phyloP scores from a whole-genome alignment of 2,797 vertebrate species.

The Hemitrygon akajei region DNA sequence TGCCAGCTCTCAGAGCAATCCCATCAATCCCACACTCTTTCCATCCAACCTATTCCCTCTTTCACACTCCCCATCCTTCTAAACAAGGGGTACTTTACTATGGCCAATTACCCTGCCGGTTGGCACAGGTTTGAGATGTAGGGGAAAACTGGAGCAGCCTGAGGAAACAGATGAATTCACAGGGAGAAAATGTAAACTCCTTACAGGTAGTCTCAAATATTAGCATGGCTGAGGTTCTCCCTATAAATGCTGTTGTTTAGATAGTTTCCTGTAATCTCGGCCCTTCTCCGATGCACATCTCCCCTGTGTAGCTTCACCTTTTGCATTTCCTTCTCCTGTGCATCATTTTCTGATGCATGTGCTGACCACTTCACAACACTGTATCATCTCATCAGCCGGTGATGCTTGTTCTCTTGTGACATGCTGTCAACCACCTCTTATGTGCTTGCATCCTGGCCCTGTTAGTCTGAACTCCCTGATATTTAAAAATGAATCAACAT shows the following conservation, averaged over 20 bases:
- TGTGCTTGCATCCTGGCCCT: not conserved
- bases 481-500: not conserved
- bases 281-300: not conserved
- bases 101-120: no score
- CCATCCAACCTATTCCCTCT: no score
- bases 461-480: not conserved
- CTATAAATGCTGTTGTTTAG: not conserved
- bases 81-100: no score
- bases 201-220: no score
- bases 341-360: not conserved
- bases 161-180: no score
- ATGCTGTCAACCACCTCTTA: not conserved
- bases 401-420: not conserved
- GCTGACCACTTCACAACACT: not conserved
- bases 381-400: not conserved
- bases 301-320: not conserved
- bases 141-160: no score
- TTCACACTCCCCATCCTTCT: no score
- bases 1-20: no score
- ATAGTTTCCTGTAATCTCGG: not conserved
- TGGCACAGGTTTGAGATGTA: no score
- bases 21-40: no score
- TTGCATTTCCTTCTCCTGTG: not conserved
- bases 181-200: no score
- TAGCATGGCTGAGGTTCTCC: not conserved